Percentiles rank a stretch among this genome's conserved stretches.
phyloP scores from a whole-genome alignment of 2,797 vertebrate genomes.

The Enteromius paludinosus region DNA sequence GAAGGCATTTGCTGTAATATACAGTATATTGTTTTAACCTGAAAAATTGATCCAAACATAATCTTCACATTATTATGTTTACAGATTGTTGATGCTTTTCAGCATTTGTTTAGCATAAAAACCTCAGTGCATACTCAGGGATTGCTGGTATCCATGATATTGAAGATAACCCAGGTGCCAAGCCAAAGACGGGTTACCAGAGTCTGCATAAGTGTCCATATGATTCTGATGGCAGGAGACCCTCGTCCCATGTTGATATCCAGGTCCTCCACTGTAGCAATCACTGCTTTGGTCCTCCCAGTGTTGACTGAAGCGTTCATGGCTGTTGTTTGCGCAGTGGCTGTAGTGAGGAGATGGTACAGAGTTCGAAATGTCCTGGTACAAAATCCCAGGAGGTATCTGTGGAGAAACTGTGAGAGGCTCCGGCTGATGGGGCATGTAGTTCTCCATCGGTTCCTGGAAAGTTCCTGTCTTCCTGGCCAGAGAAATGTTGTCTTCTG shows the following conservation, averaged over 20 bases:
- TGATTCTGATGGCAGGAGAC: slow-evolving; percentile 60
- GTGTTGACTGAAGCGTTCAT: slow-evolving; percentile 39
- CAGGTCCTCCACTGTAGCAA: slow-evolving; percentile 40
- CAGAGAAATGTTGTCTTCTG: not conserved
- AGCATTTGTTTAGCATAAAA: not conserved
- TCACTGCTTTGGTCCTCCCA: slow-evolving; percentile 19
- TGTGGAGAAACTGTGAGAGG: slow-evolving; percentile 24
- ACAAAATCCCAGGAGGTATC: slow-evolving; percentile 29
- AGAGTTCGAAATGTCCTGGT: slow-evolving; percentile 31
- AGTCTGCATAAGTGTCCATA: slow-evolving; percentile 45
- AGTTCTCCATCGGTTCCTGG: slow-evolving; percentile 19
- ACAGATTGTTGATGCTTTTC: not conserved
- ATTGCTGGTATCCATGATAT: slow-evolving; percentile 67
- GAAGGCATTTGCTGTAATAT: slow-evolving; percentile 38
- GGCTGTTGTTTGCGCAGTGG: not conserved
- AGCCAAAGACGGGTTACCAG: not conserved
- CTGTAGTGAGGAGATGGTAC: slow-evolving; percentile 38
- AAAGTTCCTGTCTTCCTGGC: not conserved
- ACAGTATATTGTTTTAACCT: slow-evolving; percentile 32
- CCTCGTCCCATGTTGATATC: slow-evolving; percentile 49
- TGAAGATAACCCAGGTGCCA: slow-evolving; percentile 72
- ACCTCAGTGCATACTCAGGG: slow-evolving; percentile 64
- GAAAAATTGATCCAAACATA: not conserved
- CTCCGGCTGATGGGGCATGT: slow-evolving; percentile 20
- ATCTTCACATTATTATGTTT: not conserved